Percentiles rank a stretch among this genome's conserved stretches.
phyloP scores from a whole-genome alignment of 30 jellyfish, hydroid and myxozoan genomes.

The Aurelia sp. region DNA sequence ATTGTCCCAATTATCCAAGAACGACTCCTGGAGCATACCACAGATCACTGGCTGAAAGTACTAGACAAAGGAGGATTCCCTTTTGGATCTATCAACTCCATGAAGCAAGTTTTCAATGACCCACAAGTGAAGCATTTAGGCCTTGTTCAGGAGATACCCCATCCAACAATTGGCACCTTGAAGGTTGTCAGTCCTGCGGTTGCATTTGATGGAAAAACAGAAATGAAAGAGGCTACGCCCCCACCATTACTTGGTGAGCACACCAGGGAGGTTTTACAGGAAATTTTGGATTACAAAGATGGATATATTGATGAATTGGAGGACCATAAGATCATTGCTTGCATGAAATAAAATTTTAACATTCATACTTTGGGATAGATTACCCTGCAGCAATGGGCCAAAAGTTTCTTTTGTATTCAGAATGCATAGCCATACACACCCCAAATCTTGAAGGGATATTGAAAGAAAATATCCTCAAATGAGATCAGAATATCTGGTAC shows the following conservation, averaged over 20 bases:
- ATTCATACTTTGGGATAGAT: too few relatives aligned
- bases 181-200: constrained; percentile 93
- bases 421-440: too few relatives aligned
- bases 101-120: constrained; percentile 82
- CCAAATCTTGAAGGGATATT: too few relatives aligned
- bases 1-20: constrained; percentile 62
- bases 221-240: constrained; percentile 39
- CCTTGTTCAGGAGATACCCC: constrained; percentile 76
- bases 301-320: constrained; percentile 70
- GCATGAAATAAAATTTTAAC: not conserved
- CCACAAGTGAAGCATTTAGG: constrained; percentile 92
- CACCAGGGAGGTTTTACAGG: constrained; percentile 84
- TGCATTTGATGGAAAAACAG: constrained; percentile 71
- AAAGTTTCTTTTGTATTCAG: too few relatives aligned
- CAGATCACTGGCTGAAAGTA: constrained; percentile 73
- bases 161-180: constrained; percentile 86
- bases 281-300: constrained; percentile 64
- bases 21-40: constrained; percentile 67
- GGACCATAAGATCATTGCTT: constrained; percentile 53
- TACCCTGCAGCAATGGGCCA: too few relatives aligned
- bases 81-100: constrained; percentile 82
- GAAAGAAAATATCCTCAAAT: too few relatives aligned
- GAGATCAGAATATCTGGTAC: too few relatives aligned
- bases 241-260: constrained; percentile 99
- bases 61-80: constrained; percentile 92